These are phyloP conservation scores for Philereme vetulata DNA, from an alignment of 2,888 invertebrate genomes.

Conservation along the genomic window DNA sequence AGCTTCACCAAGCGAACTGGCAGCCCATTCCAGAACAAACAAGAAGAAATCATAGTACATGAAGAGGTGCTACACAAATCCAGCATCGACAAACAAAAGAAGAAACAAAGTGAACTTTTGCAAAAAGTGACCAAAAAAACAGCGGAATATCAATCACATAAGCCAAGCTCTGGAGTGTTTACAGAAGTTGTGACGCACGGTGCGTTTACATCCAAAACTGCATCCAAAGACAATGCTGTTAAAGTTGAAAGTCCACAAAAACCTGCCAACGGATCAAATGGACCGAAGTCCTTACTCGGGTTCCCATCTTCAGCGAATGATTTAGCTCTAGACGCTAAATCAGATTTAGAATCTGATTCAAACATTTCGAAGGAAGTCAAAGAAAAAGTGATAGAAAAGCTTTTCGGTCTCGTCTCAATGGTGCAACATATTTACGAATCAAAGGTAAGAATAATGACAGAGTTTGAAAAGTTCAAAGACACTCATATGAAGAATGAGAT, in stretches of 20 bases:
- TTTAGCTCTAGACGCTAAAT: constrained; percentile 73
- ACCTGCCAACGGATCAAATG: constrained; percentile 50
- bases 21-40: constrained; percentile 55
- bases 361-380: constrained; percentile 72
- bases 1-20: constrained; percentile 63
- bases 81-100: constrained; percentile 67
- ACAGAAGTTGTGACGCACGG: constrained; percentile 77
- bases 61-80: constrained; percentile 68
- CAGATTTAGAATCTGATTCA: constrained; percentile 74
- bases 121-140: constrained; percentile 73
- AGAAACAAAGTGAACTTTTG: constrained; percentile 68
- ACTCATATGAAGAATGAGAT: constrained; percentile 70
- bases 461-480: constrained; percentile 76
- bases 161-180: constrained; percentile 73
- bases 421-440: constrained; percentile 77
- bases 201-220: constrained; percentile 67
- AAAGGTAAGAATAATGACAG: constrained; percentile 74
- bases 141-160: constrained; percentile 70
- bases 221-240: constrained; percentile 52
- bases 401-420: constrained; percentile 74
- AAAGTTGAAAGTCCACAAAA: constrained; percentile 53
- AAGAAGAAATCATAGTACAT: constrained; percentile 52
- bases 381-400: constrained; percentile 74
- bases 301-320: constrained; percentile 79
- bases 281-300: constrained; percentile 66